Base-by-base conservation (phyloP, 2,113 vertebrate species). In the Triplophysa tibetana region DNA sequence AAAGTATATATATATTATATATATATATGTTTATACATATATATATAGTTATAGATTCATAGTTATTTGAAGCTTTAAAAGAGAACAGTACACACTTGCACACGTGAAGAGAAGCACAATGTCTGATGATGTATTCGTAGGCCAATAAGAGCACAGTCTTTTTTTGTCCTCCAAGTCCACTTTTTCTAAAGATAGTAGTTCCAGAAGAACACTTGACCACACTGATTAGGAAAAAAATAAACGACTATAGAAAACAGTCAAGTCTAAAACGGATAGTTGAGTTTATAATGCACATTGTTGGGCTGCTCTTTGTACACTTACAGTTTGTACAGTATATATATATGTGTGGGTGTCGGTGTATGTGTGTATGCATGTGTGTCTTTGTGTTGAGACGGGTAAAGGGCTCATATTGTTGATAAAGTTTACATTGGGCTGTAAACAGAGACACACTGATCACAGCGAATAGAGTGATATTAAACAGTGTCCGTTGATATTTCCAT, bases 11-110 rank as follows among this genome's bases (percentile, higher is more conserved):
- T 92, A 94, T 94, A 93, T 94, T 83, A 89, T 86, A 90, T 94
- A 91, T 90, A 85, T 89, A 87, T 90, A 88, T 77, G 77, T 84
- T 87, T 88, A 84, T 91, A 88, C 75, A 75, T 82, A 24, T 70
- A 60, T 84, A 73, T 81, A 77, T 80, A 85, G 70, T 81, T 75
- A 69, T 93, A 94, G 95, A 96, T 95, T 95, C 95, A 96, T 96
- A 96, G 96, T 97, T 95, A 96, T 96, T 96, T 96, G 94, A 97
- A 95, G 94, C 93, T 96, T 96, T 96, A 94, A 98, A 97, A 96
- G 95, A 97, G 95, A 96, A 99, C 96, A 97, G 95, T 95, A 97
- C 98, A 99, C 96, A 99, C 96, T 96, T 95, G 93, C 95, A 98
- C 95, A 98, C 95, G 95, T 96, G 96, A 96, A 61, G 96, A 94